phyloP scores from a whole-genome alignment of 2,113 vertebrate species.

The Syngnathoides biaculeatus region DNA sequence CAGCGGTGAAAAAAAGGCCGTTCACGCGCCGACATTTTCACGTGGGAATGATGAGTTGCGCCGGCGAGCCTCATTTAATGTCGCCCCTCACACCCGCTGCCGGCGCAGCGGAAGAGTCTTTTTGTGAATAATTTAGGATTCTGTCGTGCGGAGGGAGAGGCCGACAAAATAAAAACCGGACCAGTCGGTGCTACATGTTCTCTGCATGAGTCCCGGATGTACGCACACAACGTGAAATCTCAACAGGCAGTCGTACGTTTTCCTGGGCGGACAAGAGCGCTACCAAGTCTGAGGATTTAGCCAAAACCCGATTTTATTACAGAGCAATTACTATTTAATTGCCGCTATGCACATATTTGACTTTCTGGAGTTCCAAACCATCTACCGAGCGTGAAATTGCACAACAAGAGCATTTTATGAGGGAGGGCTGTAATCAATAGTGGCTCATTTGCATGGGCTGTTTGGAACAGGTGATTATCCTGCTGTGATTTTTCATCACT shows the following conservation, averaged over 20 bases:
- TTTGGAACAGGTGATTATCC: no score
- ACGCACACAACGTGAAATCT: conserved; percentile 18
- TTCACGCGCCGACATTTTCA: conserved; percentile 13
- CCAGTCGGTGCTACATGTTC: conserved; percentile 10
- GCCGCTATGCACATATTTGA: no score
- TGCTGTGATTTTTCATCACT: no score
- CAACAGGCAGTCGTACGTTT: conserved; percentile 9
- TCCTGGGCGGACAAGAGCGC: neutral
- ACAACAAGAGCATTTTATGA: neutral
- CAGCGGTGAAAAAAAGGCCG: conserved; percentile 2
- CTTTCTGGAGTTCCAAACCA: neutral
- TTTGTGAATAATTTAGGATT: conserved; percentile 50
- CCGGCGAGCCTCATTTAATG: conserved; percentile 15
- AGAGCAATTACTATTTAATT: no score
- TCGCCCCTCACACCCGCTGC: conserved; percentile 16
- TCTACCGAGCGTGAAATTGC: neutral
- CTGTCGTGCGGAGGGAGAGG: conserved; percentile 15
- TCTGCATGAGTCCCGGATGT: conserved; percentile 2
- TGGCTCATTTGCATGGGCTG: no score
- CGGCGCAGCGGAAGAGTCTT: conserved; percentile 20
- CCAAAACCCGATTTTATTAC: neutral
- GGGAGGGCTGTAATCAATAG: no score
- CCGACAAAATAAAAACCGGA: conserved; percentile 21
- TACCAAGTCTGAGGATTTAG: neutral
- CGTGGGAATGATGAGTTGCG: conserved; percentile 18